phyloP scores from a whole-genome alignment of 1,140 invertebrate genomes.

The Drosophila nasuta region DNA sequence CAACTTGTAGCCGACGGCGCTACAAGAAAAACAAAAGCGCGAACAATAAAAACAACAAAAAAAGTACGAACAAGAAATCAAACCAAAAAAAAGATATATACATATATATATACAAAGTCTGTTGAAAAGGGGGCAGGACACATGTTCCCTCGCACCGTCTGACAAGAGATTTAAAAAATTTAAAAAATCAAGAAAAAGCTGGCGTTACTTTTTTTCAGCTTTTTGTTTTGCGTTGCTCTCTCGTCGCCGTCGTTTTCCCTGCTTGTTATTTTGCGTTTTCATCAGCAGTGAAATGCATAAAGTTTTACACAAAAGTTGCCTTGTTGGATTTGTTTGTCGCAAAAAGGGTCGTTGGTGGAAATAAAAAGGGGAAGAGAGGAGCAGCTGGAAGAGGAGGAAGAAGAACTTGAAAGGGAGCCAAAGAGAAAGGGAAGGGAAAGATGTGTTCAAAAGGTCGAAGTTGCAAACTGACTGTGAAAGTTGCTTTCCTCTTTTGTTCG shows the following conservation, averaged over 20 bases:
- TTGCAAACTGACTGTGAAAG: slow-evolving; percentile 63
- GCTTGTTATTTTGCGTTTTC: slow-evolving; percentile 62
- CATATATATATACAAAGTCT: not conserved
- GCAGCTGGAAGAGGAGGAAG: not conserved
- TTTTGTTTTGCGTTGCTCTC: not conserved
- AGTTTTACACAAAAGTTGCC: slow-evolving; percentile 76
- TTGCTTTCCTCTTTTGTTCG: slow-evolving; percentile 65
- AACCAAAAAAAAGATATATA: slow-evolving; percentile 18
- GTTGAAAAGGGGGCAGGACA: slow-evolving; percentile 56
- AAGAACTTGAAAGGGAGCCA: slow-evolving; percentile 6
- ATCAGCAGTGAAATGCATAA: slow-evolving; percentile 80
- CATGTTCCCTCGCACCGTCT: slow-evolving; percentile 56
- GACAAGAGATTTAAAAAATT: slow-evolving; percentile 57
- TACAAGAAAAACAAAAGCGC: slow-evolving; percentile 53
- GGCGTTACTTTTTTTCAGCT: slow-evolving; percentile 42
- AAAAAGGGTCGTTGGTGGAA: slow-evolving; percentile 63
- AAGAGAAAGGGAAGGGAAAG: slow-evolving; percentile 6
- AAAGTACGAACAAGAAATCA: slow-evolving; percentile 5
- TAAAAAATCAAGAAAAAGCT: slow-evolving; percentile 69
- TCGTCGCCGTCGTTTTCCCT: not conserved
- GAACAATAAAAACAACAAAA: slow-evolving; percentile 44
- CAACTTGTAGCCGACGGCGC: slow-evolving; percentile 28
- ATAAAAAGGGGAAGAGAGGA: not conserved
- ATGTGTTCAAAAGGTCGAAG: slow-evolving; percentile 39
- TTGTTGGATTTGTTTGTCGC: slow-evolving; percentile 80